Evolutionary conservation across 1,140 invertebrate genomes (phyloP).

Genomic region (Vanessa atalanta): DNA sequence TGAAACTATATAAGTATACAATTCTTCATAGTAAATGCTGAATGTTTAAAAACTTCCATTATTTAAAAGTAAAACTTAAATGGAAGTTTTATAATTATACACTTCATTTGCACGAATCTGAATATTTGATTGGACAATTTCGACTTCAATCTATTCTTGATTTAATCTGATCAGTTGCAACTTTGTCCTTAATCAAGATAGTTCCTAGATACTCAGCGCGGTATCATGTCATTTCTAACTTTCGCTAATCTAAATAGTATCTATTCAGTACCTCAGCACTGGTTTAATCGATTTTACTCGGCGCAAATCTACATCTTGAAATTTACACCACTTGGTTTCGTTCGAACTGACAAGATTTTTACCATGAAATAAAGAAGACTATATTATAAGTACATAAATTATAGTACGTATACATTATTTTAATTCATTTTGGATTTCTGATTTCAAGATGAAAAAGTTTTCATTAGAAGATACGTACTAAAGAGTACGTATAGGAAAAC

Average conservation of each 20-base stretch:
- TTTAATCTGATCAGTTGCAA: constrained; percentile 20
- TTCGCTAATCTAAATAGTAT: constrained; percentile 31
- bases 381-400: neutral
- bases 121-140: neutral
- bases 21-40: too few relatives aligned
- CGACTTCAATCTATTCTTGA: constrained; percentile 4
- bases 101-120: neutral
- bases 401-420: too few relatives aligned
- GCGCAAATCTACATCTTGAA: constrained; percentile 21
- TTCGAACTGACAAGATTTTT: neutral
- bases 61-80: too few relatives aligned
- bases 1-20: too few relatives aligned
- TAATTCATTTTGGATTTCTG: too few relatives aligned
- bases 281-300: constrained; percentile 22
- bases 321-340: constrained; percentile 9
- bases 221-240: constrained; percentile 24
- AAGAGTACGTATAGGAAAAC: too few relatives aligned
- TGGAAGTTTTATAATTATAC: neutral
- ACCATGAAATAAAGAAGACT: neutral
- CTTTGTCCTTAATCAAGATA: constrained; percentile 20
- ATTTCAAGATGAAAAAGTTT: too few relatives aligned
- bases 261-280: constrained; percentile 18
- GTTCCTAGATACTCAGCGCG: constrained; percentile 17
- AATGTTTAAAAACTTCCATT: too few relatives aligned
- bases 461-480: too few relatives aligned